A percentile compares a stretch with the other conserved stretches of the same genome.
Conservation (phyloP, 2,797 vertebrate genomes). For the Dendrocincla fuliginosa region DNA sequence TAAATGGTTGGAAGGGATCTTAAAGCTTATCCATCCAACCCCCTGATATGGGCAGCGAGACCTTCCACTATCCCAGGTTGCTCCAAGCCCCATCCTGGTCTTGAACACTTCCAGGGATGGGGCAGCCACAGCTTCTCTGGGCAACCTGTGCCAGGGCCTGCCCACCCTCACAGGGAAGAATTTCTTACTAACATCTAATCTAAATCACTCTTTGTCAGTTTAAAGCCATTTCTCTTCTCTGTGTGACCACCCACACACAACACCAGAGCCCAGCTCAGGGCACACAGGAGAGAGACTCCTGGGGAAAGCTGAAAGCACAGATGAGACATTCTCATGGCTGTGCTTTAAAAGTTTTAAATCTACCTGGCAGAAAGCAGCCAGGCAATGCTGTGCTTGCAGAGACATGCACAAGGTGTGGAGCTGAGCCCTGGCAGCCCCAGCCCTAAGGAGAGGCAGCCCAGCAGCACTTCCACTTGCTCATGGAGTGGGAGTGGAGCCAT, state of each 20-base stretch:
- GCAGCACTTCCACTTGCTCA: neutral
- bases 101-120: neutral
- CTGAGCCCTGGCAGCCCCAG: neutral
- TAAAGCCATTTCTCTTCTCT: neutral
- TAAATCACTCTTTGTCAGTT: neutral
- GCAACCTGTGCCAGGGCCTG: neutral
- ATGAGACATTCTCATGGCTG: accelerated
- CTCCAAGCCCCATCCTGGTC: neutral
- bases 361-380: neutral
- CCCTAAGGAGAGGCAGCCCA: neutral
- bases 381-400: neutral
- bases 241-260: accelerated
- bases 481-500: neutral
- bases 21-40: neutral
- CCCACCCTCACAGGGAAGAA: neutral
- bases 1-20: neutral
- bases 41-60: neutral
- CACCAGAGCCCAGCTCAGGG: neutral
- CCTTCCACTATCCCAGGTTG: neutral
- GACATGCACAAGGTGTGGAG: accelerated
- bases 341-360: neutral
- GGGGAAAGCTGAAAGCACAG: neutral
- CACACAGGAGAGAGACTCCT: neutral
- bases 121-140: neutral
- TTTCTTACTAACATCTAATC: neutral